Evolutionary conservation across 2,797 vertebrate genomes (phyloP).

Genomic region (Parauchenoglanis ngamensis): DNA sequence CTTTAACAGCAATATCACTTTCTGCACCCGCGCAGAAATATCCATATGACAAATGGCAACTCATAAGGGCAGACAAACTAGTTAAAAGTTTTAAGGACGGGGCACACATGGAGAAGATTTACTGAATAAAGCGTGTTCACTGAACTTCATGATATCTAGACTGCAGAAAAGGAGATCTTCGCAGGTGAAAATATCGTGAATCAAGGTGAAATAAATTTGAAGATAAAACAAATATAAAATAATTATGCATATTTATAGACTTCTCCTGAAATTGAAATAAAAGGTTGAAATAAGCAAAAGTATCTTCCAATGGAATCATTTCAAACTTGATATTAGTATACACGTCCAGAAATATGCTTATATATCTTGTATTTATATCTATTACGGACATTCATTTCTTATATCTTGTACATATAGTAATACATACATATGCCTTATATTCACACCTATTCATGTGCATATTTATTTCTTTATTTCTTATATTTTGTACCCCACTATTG

Average conservation of each 20-base stretch:
- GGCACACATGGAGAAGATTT: neutral
- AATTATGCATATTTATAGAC: neutral
- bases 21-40: constrained; percentile 40
- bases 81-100: constrained; percentile 35
- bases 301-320: neutral
- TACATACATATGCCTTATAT: too few species aligned
- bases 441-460: too few species aligned
- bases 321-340: neutral
- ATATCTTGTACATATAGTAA: too few species aligned
- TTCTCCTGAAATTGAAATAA: neutral
- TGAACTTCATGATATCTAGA: neutral
- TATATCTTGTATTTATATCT: too few species aligned
- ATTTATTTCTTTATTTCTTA: too few species aligned
- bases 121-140: neutral
- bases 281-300: neutral
- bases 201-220: neutral
- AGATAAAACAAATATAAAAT: neutral
- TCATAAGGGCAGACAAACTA: constrained; percentile 23
- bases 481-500: too few species aligned
- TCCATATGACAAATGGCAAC: constrained; percentile 44
- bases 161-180: neutral
- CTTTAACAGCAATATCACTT: constrained; percentile 45
- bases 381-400: too few species aligned
- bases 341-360: neutral
- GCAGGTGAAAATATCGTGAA: neutral